phyloP scores from a whole-genome alignment of 2,113 vertebrate genomes.

The Nibea albiflora region DNA sequence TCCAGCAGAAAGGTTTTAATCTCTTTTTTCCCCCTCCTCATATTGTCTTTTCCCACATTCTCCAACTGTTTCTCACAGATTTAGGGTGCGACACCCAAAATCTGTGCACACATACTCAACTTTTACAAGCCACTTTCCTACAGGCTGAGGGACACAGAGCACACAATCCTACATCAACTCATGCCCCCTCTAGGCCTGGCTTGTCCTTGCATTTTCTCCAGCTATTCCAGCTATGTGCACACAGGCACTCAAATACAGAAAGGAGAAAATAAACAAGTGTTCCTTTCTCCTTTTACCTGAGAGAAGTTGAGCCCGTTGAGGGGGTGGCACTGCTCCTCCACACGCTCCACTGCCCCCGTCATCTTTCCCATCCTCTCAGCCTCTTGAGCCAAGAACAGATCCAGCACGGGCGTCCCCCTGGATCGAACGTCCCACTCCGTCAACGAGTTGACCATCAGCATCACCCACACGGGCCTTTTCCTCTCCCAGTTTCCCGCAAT shows the following conservation, averaged over 20 bases:
- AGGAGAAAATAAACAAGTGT: slow-evolving; percentile 2
- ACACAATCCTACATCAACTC: not conserved
- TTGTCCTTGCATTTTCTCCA: slow-evolving; percentile 3
- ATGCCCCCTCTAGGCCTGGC: not conserved
- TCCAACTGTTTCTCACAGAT: slow-evolving; percentile 9
- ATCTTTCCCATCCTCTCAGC: slow-evolving; percentile 92
- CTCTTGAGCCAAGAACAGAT: slow-evolving; percentile 96
- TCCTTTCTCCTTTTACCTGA: slow-evolving; percentile 85
- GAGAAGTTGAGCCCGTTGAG: slow-evolving; percentile 98
- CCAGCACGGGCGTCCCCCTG: slow-evolving; percentile 93
- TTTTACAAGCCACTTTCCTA: slow-evolving; percentile 26
- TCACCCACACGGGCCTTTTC: slow-evolving; percentile 98
- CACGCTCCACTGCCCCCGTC: slow-evolving; percentile 94
- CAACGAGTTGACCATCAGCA: slow-evolving; percentile 99
- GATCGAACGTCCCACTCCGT: slow-evolving; percentile 96
- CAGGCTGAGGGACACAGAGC: not conserved
- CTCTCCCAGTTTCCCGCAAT: slow-evolving; percentile 99
- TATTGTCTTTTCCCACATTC: slow-evolving; percentile 53
- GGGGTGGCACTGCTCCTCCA: slow-evolving; percentile 97
- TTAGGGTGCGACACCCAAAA: not conserved
- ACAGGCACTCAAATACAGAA: slow-evolving; percentile 1
- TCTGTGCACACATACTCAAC: slow-evolving; percentile 16
- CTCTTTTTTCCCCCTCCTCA: slow-evolving; percentile 25
- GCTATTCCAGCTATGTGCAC: slow-evolving; percentile 22
- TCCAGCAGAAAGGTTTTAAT: slow-evolving; percentile 51